Evolutionary conservation across 2,113 vertebrate species (phyloP).

Genomic region (Archocentrus centrarchus): DNA sequence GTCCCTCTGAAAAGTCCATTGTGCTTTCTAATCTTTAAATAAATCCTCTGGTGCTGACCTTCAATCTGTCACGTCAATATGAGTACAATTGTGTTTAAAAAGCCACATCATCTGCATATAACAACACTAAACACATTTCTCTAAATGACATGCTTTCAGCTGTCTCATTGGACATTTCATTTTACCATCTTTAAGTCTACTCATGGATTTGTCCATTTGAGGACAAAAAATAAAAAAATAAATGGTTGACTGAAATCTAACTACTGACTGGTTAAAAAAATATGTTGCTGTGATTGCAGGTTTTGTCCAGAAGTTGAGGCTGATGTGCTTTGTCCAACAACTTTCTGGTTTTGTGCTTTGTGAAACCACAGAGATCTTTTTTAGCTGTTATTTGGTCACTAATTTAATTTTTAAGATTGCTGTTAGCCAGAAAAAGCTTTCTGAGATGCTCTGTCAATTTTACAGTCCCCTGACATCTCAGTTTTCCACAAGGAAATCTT

Average conservation of each 20-base stretch:
- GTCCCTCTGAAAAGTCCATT: not conserved
- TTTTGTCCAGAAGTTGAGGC: not conserved
- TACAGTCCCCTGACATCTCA: not conserved
- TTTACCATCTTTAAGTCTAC: not conserved
- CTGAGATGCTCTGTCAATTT: conserved; percentile 7
- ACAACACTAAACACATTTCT: conserved; percentile 13
- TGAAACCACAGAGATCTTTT: conserved; percentile 21
- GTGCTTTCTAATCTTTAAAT: not conserved
- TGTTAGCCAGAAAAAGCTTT: not conserved
- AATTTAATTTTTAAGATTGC: conserved; percentile 3
- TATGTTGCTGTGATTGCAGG: not conserved
- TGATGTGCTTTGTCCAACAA: not conserved
- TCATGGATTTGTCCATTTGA: not conserved
- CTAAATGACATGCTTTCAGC: not conserved
- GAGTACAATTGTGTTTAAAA: conserved; percentile 14
- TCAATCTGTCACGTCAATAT: not conserved
- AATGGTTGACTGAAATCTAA: conserved; percentile 4
- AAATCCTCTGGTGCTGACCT: conserved; percentile 1
- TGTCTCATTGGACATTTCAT: not conserved
- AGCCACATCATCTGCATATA: conserved; percentile 52
- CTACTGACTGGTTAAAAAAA: conserved; percentile 4
- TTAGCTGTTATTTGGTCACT: not conserved
- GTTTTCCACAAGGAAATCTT: not conserved
- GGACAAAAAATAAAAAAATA: not conserved
- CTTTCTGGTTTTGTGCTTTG: conserved; percentile 42